Base-by-base conservation (phyloP, 2,797 vertebrate species). In the Taenioides sp. region DNA sequence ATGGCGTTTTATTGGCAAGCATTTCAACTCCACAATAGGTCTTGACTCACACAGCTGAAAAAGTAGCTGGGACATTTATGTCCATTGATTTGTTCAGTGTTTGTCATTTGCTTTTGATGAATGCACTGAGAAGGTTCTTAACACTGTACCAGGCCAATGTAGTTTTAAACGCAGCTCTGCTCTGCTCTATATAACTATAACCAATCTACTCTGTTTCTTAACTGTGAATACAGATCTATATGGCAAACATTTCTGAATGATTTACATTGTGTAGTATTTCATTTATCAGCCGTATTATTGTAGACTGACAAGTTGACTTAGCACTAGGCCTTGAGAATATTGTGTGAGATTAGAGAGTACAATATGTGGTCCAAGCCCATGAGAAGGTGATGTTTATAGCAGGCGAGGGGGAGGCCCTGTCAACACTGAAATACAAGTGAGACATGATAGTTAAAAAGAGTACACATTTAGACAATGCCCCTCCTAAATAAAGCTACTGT, bases 1-100 rank as follows among this genome's bases (percentile, higher is more conserved):
- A 67, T 75, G 77, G 81, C 73, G 80, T 83, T 75, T 86, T 88
- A 78, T 84, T 88, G 86, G 80, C 88, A 84, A 80, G 71, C 70
- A 54, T 49, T 65, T 79, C 69, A 62, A 67, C 63, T 62, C 50
- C 68, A 79, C 82, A 74, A 75, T 70, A 74, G 63, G 60, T 71
- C 70, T 79, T 37, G 58, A 76, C 75, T 73, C 65, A 74, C 69
- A 6, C 40, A 54, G 71, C 70, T 77, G 64, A 79, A n/a, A 77
- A 76, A 73, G 72, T 71, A 71, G 65, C 69, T 78, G 10, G 40
- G 77, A 77, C 71, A 54, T 81, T 83, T 69, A 74, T 86, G 75
- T 74, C 67, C 71, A 74, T 55, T 78, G 77, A 81, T 79, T 78
- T 82, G 28, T 71, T 69, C 65, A 71, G 63, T 34, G 67, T 82